Evolutionary conservation across 2,888 invertebrate species (phyloP), one percentile per base, ranked within the genome.

Genomic region (Nineta flava): DNA sequence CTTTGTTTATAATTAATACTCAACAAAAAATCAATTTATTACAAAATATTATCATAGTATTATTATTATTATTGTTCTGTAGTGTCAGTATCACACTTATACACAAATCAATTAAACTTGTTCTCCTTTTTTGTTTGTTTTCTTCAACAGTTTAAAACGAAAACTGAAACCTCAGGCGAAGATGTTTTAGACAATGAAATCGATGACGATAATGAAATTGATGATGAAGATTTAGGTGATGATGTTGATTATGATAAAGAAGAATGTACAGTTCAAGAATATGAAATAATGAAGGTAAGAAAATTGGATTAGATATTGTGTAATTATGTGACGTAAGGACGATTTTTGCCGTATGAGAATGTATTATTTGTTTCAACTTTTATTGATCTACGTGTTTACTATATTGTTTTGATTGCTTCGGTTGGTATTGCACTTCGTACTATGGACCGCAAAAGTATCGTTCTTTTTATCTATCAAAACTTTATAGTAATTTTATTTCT

Each of bases 201-300:
- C 53, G 61, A 63, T 52, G 58, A 59, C 40, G 58, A 58, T 48
- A 50, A 50, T 35, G 56, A 57, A 44, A 53, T 50, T 16, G 53
- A 56, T 51, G 45, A 58, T 38, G 44, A 58, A 31, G 57, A 58
- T 42, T 56, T 55, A 19, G 61, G 60, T 51, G 60, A 61, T 40
- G 64, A 65, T 51, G 50, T 60, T 47, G 64, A 62, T 53, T 65
- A 66, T 55, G 65, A 67, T 54, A 62, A 67, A 53, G 65, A 68
- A 54, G 70, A 71, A 47, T 80, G 80, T 59, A 71, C 77, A n/a
- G 72, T 76, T 57, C 77, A 79, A 57, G 77, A 78, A 63, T 80
- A 79, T 61, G 79, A 79, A 66, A 77, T 79, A 55, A 76, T 80
- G 73, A 80, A 80, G 71, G 78, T 77, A 61, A 26, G 26, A 26